Evolutionary conservation across 2,113 vertebrate genomes (phyloP).

Genomic region (Rhea americana): DNA sequence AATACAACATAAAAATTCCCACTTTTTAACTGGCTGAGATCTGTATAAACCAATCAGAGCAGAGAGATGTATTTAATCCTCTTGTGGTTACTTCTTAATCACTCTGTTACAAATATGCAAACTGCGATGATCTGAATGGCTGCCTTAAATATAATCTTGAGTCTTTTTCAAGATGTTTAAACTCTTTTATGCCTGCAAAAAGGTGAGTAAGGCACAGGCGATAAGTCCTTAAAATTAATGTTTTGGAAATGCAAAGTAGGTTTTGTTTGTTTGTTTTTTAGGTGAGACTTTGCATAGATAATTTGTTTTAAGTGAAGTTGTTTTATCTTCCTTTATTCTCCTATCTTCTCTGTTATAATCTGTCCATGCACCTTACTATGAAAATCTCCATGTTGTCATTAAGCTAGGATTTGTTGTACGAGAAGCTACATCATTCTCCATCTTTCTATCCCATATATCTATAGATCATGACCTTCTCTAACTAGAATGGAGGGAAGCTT

Average conservation of each 20-base stretch:
- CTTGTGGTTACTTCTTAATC: neutral
- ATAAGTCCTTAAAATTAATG: neutral
- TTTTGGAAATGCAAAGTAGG: neutral
- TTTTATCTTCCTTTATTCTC: neutral
- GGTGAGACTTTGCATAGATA: neutral
- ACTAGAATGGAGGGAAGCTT: neutral
- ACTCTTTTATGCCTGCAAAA: neutral
- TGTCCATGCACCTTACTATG: neutral
- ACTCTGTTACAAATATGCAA: neutral
- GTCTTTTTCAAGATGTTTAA: neutral
- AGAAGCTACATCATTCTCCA: neutral
- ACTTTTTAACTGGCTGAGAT: neutral
- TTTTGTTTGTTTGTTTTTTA: too few species aligned
- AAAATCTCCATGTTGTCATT: neutral
- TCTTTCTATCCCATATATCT: neutral
- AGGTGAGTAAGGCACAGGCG: neutral
- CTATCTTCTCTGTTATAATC: neutral
- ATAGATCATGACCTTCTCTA: neutral
- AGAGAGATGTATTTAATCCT: neutral
- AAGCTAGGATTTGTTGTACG: neutral
- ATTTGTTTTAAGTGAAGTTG: neutral
- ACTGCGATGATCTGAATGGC: neutral
- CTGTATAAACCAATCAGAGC: neutral
- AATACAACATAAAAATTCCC: neutral
- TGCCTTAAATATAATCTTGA: neutral